Evolutionary conservation across 2,888 invertebrate species (phyloP).

Genomic region (Fragum sueziense): DNA sequence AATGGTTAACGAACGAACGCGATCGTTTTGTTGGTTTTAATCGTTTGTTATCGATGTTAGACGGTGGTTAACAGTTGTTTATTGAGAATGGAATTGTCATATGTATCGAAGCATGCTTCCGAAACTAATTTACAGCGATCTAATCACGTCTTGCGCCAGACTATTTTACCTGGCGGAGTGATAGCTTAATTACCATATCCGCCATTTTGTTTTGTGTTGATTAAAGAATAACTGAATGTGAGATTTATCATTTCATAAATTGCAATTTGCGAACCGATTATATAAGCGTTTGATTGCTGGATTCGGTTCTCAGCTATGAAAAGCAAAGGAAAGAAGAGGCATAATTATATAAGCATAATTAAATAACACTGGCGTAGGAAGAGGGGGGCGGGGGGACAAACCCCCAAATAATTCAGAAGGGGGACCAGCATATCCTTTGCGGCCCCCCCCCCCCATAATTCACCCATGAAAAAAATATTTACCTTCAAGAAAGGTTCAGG

Average conservation of each 20-base stretch:
- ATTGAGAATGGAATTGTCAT: slow-evolving; percentile 27
- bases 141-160: background rate
- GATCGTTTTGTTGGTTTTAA: slow-evolving; percentile 38
- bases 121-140: slow-evolving; percentile 13
- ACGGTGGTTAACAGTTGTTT: slow-evolving; percentile 5
- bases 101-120: slow-evolving; percentile 45
- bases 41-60: slow-evolving; percentile 35
- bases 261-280: too few relatives aligned
- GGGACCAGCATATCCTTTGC: too few relatives aligned
- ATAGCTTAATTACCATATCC: slow-evolving; percentile 3
- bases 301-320: too few relatives aligned
- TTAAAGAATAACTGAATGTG: background rate
- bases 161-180: slow-evolving; percentile 6
- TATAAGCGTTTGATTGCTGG: too few relatives aligned
- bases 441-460: too few relatives aligned
- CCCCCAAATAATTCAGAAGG: too few relatives aligned
- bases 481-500: too few relatives aligned
- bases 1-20: slow-evolving; percentile 6
- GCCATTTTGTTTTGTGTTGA: background rate
- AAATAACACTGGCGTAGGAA: too few relatives aligned
- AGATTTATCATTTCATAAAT: background rate
- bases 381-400: too few relatives aligned
- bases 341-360: too few relatives aligned
- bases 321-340: too few relatives aligned
- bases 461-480: too few relatives aligned